A percentile compares a stretch with the other conserved stretches of the same genome.
phyloP scores from a whole-genome alignment of 2,797 vertebrate species.

The Urophycis tenuis region DNA sequence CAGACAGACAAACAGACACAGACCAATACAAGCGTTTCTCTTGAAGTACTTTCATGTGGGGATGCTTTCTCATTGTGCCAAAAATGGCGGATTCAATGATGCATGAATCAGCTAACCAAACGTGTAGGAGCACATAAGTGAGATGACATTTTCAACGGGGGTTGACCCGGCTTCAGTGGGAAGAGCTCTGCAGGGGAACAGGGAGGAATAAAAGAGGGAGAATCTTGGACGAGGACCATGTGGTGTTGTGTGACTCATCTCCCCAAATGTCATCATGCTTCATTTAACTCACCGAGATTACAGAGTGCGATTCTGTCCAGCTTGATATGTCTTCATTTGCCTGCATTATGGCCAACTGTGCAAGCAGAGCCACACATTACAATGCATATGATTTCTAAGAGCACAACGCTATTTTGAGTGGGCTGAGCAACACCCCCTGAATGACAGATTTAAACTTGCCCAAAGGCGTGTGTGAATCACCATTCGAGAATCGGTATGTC shows the following conservation, averaged over 20 bases:
- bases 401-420: slow-evolving; percentile 28
- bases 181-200: not conserved
- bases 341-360: not conserved
- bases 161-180: not conserved
- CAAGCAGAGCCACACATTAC: not conserved
- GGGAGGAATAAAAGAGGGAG: not conserved
- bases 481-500: not conserved
- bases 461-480: slow-evolving; percentile 26
- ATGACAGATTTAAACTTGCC: slow-evolving; percentile 43
- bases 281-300: not conserved
- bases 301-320: not conserved
- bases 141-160: not conserved
- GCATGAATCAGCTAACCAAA: not conserved
- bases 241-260: not conserved
- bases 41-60: not conserved
- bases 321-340: not conserved
- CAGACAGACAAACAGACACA: not conserved
- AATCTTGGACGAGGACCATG: not conserved
- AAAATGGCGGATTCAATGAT: not conserved
- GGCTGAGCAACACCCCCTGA: slow-evolving; percentile 30
- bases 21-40: too few relatives aligned
- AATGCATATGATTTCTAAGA: not conserved
- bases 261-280: not conserved
- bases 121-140: not conserved
- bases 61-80: not conserved